Evolutionary conservation across 2,113 vertebrate species (phyloP).

Genomic region (Lepisosteus osseus): DNA sequence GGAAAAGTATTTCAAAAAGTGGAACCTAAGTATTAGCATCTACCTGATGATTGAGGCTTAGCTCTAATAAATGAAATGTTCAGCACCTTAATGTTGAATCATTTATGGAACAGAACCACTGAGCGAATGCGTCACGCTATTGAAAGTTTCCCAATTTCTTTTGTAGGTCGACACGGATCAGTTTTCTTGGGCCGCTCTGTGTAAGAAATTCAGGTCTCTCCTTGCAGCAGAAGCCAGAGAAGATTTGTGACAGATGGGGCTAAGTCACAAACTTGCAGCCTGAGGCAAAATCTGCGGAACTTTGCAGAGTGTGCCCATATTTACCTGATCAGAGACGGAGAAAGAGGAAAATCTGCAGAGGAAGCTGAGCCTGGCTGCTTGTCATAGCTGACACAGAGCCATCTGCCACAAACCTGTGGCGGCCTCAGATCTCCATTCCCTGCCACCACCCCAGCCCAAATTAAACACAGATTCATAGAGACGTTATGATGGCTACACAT

Average conservation of each 20-base stretch:
- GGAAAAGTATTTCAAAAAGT: too few relatives aligned
- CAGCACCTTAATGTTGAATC: constrained; percentile 1
- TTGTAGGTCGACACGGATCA: constrained; percentile 73
- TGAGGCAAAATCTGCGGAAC: constrained; percentile 82
- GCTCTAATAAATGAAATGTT: constrained; percentile 1
- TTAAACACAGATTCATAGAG: constrained; percentile 86
- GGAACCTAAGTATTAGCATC: too few relatives aligned
- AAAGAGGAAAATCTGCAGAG: constrained; percentile 82
- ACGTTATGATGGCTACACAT: constrained; percentile 87
- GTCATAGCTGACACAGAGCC: constrained; percentile 94
- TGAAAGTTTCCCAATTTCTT: constrained; percentile 24
- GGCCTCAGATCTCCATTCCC: constrained; percentile 76
- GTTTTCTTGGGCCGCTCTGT: constrained; percentile 82
- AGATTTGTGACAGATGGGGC: constrained; percentile 96
- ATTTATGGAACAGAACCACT: not conserved
- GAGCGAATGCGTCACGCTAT: not conserved
- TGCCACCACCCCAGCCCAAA: constrained; percentile 81
- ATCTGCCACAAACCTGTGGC: constrained; percentile 98
- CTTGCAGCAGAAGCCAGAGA: constrained; percentile 78
- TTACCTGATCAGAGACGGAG: constrained; percentile 90
- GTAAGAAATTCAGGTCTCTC: constrained; percentile 77
- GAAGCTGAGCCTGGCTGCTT: constrained; percentile 88
- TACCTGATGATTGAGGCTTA: not conserved
- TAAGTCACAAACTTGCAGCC: constrained; percentile 95
- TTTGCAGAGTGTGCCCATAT: constrained; percentile 90